A percentile compares a stretch with the other conserved stretches of the same genome.
Conservation (phyloP, 2,113 vertebrate genomes). For the Salvelinus sp. region DNA sequence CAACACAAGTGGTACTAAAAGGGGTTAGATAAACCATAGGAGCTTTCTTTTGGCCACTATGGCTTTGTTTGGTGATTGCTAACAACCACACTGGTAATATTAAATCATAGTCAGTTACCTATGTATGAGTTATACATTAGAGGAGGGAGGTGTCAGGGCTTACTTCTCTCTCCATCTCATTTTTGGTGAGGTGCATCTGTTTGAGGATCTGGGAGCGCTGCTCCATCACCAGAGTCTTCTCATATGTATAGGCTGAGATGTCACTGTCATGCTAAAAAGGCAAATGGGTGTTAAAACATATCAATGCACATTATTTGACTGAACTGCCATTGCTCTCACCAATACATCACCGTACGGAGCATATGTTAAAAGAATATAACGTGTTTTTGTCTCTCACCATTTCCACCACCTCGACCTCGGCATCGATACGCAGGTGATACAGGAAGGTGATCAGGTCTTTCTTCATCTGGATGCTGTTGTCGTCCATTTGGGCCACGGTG, state of each 20-base stretch:
- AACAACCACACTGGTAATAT: too few relatives aligned
- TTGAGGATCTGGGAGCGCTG: conserved; percentile 97
- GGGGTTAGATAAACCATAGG: not conserved
- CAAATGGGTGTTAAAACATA: not conserved
- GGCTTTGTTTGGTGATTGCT: not conserved
- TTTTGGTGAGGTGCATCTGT: conserved; percentile 98
- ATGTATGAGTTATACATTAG: not conserved
- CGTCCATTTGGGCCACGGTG: conserved; percentile 96
- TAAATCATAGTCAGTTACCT: not conserved
- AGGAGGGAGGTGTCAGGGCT: conserved; percentile 8
- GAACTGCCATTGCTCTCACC: not conserved
- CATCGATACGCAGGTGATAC: conserved; percentile 92
- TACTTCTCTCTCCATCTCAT: conserved; percentile 95
- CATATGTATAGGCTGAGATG: conserved; percentile 96
- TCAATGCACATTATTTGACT: not conserved
- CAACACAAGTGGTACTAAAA: not conserved
- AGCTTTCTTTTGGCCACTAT: not conserved
- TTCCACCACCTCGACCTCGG: conserved; percentile 95
- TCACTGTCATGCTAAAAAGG: conserved; percentile 85
- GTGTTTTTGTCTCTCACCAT: conserved; percentile 79
- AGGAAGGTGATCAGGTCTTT: conserved; percentile 95
- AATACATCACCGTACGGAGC: not conserved
- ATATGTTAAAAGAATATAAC: not conserved
- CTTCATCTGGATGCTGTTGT: conserved; percentile 99
- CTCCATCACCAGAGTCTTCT: conserved; percentile 97